Percentiles rank a stretch among this genome's conserved stretches.
These are phyloP conservation scores for Drosophila tsacasi DNA, from an alignment of 1,140 invertebrate genomes.

Conservation along the genomic window DNA sequence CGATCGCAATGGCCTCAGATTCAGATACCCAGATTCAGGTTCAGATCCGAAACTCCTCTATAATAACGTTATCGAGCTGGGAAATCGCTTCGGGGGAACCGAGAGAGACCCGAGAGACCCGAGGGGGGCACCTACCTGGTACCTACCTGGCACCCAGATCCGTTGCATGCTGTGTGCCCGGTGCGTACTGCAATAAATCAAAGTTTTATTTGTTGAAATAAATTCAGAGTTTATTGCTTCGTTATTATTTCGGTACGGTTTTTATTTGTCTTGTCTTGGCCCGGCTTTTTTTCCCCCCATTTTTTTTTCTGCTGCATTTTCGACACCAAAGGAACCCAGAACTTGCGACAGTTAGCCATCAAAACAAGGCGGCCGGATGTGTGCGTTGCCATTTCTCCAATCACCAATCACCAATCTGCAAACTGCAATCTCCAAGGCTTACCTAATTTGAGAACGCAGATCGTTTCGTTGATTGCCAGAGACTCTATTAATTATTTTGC, in stretches of 20 bases:
- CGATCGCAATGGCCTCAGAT: slow-evolving; percentile 51
- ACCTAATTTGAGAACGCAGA: slow-evolving; percentile 33
- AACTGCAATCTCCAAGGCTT: slow-evolving; percentile 3
- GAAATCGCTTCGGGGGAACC: slow-evolving; percentile 24
- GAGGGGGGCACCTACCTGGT: background rate
- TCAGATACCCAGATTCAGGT: slow-evolving; percentile 16
- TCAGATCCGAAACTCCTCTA: slow-evolving; percentile 46
- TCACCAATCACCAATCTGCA: too few relatives aligned
- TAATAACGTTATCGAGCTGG: slow-evolving; percentile 47
- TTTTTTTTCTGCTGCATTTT: background rate
- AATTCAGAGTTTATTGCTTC: slow-evolving; percentile 83
- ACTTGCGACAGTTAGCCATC: slow-evolving; percentile 45
- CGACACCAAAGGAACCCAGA: slow-evolving; percentile 12
- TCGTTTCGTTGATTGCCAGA: slow-evolving; percentile 44
- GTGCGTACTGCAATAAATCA: slow-evolving; percentile 79
- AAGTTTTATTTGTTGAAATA: slow-evolving; percentile 84
- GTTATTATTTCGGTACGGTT: slow-evolving; percentile 67
- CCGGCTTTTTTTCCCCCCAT: background rate
- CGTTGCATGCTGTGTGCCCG: slow-evolving; percentile 74
- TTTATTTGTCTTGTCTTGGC: slow-evolving; percentile 18
- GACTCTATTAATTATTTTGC: slow-evolving; percentile 43
- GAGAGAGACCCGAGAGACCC: background rate
- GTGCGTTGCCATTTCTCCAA: slow-evolving; percentile 10
- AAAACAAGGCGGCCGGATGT: slow-evolving; percentile 44
- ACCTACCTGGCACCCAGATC: slow-evolving; percentile 17